phyloP scores from a whole-genome alignment of 2,888 invertebrate species.

The Diarsia dahlii region DNA sequence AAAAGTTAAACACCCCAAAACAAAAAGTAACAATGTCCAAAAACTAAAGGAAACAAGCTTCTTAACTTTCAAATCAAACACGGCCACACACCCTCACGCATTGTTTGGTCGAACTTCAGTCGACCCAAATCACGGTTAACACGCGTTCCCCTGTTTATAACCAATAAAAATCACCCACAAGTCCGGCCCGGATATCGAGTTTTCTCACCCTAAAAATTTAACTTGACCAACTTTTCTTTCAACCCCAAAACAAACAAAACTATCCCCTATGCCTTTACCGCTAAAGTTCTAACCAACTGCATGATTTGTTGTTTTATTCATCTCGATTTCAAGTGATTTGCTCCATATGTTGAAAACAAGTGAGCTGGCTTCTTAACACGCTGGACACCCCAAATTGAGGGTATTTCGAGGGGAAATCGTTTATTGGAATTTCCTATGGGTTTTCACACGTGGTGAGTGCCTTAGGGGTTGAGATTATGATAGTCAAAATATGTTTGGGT shows the following conservation, averaged over 20 bases:
- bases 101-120: conserved; percentile 83
- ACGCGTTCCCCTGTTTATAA: conserved; percentile 82
- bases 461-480: conserved; percentile 70
- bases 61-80: conserved; percentile 76
- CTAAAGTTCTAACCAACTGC: conserved; percentile 58
- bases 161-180: conserved; percentile 88
- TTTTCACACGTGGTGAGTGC: conserved; percentile 79
- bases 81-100: conserved; percentile 71
- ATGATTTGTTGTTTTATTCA: conserved; percentile 63
- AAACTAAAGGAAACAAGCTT: conserved; percentile 67
- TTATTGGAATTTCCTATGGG: conserved; percentile 88
- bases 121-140: conserved; percentile 82
- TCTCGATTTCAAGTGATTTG: conserved; percentile 82
- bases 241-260: conserved; percentile 53
- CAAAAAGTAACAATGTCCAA: conserved; percentile 48
- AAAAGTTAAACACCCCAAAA: conserved; percentile 50
- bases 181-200: conserved; percentile 87
- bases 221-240: conserved; percentile 65
- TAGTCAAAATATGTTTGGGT: conserved; percentile 57
- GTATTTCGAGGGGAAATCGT: conserved; percentile 83
- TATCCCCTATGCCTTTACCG: conserved; percentile 29
- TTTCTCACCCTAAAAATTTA: conserved; percentile 86
- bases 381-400: conserved; percentile 89
- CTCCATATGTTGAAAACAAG: conserved; percentile 88
- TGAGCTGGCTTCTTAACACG: conserved; percentile 84